Conservation (phyloP, 2,113 vertebrate genomes). For the Noctilio leporinus region DNA sequence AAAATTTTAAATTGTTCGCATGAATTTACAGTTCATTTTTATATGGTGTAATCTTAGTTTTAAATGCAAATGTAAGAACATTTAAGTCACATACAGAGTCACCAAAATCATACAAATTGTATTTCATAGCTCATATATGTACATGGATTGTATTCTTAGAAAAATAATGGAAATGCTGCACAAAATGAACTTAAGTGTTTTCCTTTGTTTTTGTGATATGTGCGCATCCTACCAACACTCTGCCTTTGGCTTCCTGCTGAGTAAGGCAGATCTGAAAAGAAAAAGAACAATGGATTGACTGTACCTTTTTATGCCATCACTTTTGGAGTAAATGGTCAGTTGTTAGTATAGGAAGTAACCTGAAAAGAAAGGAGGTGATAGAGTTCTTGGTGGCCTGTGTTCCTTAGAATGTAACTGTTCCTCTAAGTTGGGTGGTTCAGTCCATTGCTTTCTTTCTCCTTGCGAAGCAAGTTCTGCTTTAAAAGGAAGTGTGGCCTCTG, state of each 20-base stretch:
- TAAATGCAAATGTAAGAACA: conserved; percentile 42
- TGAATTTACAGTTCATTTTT: conserved; percentile 34
- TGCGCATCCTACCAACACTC: neutral
- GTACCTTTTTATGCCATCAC: neutral
- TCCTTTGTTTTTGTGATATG: neutral
- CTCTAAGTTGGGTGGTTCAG: too few species aligned
- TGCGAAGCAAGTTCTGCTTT: neutral
- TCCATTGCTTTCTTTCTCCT: neutral
- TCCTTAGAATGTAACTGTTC: neutral
- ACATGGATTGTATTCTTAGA: neutral
- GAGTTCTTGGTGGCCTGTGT: neutral
- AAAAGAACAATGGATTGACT: neutral
- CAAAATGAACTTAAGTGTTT: neutral
- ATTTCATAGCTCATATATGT: neutral
- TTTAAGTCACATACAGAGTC: neutral
- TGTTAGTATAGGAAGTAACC: neutral
- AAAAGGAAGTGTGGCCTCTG: neutral
- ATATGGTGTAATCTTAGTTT: conserved; percentile 3
- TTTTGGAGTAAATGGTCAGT: neutral
- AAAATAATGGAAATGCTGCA: neutral
- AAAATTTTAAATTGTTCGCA: conserved; percentile 39
- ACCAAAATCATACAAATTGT: neutral
- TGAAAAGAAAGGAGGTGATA: neutral
- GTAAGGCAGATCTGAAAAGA: neutral
- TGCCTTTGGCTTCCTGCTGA: neutral